Percentiles rank a stretch among this genome's conserved stretches.
Conservation (phyloP, 2,113 vertebrate genomes). For the Nothocercus nigrocapillus region DNA sequence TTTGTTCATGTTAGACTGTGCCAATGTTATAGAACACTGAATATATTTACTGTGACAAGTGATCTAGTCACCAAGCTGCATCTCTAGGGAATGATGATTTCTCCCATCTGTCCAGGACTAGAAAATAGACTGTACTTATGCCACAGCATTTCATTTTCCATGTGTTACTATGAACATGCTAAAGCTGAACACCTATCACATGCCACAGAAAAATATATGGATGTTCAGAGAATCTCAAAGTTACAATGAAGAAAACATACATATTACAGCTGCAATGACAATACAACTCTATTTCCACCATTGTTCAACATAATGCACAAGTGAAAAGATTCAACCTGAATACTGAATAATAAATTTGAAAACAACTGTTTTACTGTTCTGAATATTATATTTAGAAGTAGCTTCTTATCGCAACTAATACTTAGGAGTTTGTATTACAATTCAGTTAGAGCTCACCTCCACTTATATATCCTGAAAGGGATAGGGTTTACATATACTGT, state of each 20-base stretch:
- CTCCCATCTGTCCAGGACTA: constrained; percentile 51
- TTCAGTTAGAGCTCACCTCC: neutral
- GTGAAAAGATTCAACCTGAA: neutral
- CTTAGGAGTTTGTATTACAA: neutral
- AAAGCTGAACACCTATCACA: neutral
- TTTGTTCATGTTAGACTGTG: neutral
- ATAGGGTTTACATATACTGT: neutral
- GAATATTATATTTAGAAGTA: neutral
- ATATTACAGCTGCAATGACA: neutral
- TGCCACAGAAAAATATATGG: neutral
- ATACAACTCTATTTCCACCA: neutral
- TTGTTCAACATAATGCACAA: neutral
- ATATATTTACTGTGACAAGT: constrained; percentile 56
- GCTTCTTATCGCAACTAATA: neutral
- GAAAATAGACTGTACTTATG: constrained; percentile 34
- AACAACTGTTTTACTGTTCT: neutral
- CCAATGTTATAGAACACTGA: constrained; percentile 33
- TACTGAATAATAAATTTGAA: neutral
- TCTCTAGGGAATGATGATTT: constrained; percentile 53
- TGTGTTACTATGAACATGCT: neutral
- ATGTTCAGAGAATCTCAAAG: neutral
- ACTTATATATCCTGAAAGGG: neutral
- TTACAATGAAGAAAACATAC: neutral
- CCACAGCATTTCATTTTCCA: constrained; percentile 22
- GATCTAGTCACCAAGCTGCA: constrained; percentile 47